These are phyloP conservation scores for Pachycephus smyrnensis DNA, from an alignment of 2,888 invertebrate species.

Conservation along the genomic window DNA sequence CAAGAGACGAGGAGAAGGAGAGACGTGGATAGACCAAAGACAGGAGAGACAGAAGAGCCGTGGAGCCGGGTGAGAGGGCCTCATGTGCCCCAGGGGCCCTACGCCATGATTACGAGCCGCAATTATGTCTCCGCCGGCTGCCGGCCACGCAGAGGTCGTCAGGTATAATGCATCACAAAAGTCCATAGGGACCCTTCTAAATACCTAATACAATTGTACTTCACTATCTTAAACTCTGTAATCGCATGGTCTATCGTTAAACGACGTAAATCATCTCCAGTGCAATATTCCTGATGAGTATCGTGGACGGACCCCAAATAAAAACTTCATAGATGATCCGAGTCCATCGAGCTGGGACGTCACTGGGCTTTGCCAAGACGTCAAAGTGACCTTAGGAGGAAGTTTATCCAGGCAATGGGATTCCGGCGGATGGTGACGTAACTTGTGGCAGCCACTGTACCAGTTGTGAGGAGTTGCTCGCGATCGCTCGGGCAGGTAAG, in stretches of 20 bases:
- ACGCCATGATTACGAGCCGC: slow-evolving; percentile 58
- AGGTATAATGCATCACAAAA: slow-evolving; percentile 46
- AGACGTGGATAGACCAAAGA: slow-evolving; percentile 27
- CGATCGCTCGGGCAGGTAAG: slow-evolving; percentile 60
- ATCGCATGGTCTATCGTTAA: background rate
- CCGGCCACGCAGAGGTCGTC: slow-evolving; percentile 56
- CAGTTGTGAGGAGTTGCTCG: slow-evolving; percentile 21
- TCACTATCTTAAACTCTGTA: background rate
- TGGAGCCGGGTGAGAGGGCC: background rate
- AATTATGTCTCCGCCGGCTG: slow-evolving; percentile 60
- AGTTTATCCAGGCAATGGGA: background rate
- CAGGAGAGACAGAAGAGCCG: slow-evolving; percentile 34
- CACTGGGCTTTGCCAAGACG: background rate
- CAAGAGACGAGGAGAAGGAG: slow-evolving; percentile 6
- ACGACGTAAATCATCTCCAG: background rate
- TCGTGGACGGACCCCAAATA: too few relatives aligned
- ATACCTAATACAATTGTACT: background rate
- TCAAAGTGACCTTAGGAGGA: background rate
- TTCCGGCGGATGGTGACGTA: slow-evolving; percentile 37
- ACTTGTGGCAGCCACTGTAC: slow-evolving; percentile 59
- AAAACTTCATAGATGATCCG: background rate
- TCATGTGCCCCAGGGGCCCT: slow-evolving; percentile 31
- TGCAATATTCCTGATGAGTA: too few relatives aligned
- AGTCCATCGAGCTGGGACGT: background rate
- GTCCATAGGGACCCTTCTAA: slow-evolving; percentile 23